phyloP scores from a whole-genome alignment of 2,888 invertebrate species.

The Notodonta ziczac region DNA sequence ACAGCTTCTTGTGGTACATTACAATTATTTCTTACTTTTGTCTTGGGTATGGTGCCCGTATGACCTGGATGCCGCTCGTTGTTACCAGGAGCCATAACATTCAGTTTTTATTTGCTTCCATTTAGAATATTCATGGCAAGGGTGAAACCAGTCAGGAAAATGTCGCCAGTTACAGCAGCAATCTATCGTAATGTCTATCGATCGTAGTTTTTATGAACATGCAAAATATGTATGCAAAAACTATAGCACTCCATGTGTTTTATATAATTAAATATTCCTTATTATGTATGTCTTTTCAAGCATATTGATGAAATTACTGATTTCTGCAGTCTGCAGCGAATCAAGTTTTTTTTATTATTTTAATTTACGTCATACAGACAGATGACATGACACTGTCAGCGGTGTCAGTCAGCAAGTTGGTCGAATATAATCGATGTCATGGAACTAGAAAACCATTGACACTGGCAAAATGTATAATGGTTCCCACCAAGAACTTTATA shows the following conservation, averaged over 20 bases:
- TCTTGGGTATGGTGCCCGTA: constrained; percentile 89
- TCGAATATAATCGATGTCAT: no score
- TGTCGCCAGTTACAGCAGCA: background rate
- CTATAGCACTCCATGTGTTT: background rate
- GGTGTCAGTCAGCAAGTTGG: no score
- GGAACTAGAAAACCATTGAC: no score
- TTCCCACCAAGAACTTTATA: no score
- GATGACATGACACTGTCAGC: no score
- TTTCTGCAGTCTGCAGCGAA: background rate
- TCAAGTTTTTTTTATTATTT: no score
- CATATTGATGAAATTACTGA: constrained; percentile 9
- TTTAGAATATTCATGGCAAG: constrained; percentile 40
- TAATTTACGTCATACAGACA: no score
- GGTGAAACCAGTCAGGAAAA: constrained; percentile 18
- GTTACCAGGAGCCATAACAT: constrained; percentile 82
- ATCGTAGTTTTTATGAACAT: background rate
- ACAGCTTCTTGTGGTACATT: constrained; percentile 85
- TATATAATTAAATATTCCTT: constrained; percentile 10
- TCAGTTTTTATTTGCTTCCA: constrained; percentile 46
- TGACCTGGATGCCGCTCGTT: constrained; percentile 79
- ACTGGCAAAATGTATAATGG: no score
- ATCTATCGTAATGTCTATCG: background rate
- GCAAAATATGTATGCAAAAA: background rate
- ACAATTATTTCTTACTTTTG: constrained; percentile 85
- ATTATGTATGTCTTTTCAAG: constrained; percentile 18